These are phyloP conservation scores for Babyrousa celebensis DNA, from an alignment of 2,797 vertebrate genomes.

Conservation along the genomic window DNA sequence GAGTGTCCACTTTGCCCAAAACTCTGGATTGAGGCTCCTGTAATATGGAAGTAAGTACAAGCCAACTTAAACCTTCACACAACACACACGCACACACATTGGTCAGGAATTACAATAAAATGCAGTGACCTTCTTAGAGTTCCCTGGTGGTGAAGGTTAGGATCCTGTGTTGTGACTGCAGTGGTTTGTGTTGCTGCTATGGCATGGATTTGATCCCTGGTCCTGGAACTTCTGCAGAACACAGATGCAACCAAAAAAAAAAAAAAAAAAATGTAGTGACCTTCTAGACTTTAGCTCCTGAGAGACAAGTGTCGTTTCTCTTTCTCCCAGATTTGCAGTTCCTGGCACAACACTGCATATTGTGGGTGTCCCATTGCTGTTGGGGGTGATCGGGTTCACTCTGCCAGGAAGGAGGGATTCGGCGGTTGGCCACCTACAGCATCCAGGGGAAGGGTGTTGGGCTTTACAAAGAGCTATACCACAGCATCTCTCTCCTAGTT, in stretches of 20 bases:
- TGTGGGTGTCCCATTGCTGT: no score
- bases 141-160: no score
- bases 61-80: background rate
- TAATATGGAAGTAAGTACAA: background rate
- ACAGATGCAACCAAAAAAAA: no score
- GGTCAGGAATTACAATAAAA: background rate
- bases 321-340: no score
- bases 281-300: background rate
- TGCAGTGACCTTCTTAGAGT: background rate
- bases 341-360: rapidly evolving
- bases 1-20: background rate
- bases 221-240: no score
- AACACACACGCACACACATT: background rate
- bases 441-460: rapidly evolving
- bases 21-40: background rate
- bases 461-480: background rate
- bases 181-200: no score
- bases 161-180: no score
- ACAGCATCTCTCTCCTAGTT: rapidly evolving
- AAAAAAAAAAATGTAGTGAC: no score
- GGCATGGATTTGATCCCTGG: no score
- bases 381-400: background rate
- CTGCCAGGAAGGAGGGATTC: background rate
- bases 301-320: background rate
- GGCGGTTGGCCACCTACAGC: rapidly evolving